Evolutionary conservation across 2,113 vertebrate genomes (phyloP).

Genomic region (Phalacrocorax carbo): DNA sequence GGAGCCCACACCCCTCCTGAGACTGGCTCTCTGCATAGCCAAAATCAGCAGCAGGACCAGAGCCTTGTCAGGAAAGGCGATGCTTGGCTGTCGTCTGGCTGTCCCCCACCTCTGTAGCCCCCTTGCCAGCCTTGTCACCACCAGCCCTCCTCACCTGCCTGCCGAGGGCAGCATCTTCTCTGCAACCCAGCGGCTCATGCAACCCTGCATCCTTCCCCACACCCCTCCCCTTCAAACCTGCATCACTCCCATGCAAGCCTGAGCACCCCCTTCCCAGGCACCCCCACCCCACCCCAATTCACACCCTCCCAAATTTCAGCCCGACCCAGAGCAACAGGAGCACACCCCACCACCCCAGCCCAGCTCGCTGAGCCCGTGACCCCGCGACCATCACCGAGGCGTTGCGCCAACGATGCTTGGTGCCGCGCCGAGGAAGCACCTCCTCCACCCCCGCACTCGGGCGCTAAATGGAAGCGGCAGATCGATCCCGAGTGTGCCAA

Average conservation of each 20-base stretch:
- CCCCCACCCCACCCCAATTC: rapidly evolving
- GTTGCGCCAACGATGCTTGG: neutral
- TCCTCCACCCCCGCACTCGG: neutral
- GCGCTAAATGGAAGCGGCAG: slow-evolving; percentile 62
- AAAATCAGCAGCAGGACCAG: neutral
- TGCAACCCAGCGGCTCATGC: neutral
- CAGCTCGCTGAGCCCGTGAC: neutral
- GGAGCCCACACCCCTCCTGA: neutral
- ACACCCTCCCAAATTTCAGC: neutral
- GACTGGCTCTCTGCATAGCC: neutral
- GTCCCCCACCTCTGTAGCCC: neutral
- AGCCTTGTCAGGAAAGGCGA: neutral
- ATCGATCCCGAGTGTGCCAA: slow-evolving; percentile 75
- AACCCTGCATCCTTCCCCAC: neutral
- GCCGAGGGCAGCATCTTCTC: neutral
- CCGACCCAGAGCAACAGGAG: rapidly evolving
- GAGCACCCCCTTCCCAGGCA: neutral
- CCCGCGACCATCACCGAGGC: neutral
- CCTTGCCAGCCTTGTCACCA: neutral
- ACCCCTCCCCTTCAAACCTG: no score
- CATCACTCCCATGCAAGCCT: neutral
- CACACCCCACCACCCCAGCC: rapidly evolving
- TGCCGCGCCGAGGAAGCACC: neutral
- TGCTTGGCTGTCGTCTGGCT: neutral
- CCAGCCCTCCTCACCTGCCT: neutral